A percentile compares a stretch with the other conserved stretches of the same genome.
phyloP scores from a whole-genome alignment of 2,113 vertebrate species.

The Dunckerocampus dactyliophorus region DNA sequence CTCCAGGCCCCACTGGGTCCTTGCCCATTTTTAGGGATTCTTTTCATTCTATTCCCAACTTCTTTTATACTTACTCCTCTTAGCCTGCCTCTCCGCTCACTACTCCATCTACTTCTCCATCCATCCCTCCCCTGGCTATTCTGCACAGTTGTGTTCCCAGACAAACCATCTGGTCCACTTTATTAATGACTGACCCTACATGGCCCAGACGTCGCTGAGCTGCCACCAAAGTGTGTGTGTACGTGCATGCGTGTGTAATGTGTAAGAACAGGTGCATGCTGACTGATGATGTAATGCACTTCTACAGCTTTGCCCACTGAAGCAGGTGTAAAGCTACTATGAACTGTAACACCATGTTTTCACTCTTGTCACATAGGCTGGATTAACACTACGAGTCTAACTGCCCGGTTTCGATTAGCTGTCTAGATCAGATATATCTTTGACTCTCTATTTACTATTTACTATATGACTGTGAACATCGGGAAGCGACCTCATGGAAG shows the following conservation, averaged over 20 bases:
- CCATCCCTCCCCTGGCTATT: slow-evolving; percentile 62
- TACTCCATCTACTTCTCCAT: slow-evolving; percentile 39
- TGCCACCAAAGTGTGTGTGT: slow-evolving; percentile 46
- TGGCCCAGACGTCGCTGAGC: slow-evolving; percentile 49
- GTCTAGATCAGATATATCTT: no score
- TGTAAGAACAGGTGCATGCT: slow-evolving; percentile 54
- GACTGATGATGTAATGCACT: slow-evolving; percentile 54
- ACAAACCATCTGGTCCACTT: slow-evolving; percentile 73
- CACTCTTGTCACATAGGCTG: slow-evolving; percentile 2
- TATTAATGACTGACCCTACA: slow-evolving; percentile 72
- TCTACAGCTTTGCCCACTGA: slow-evolving; percentile 41
- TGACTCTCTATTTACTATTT: no score
- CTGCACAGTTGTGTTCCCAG: slow-evolving; percentile 67
- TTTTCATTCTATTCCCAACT: slow-evolving; percentile 22
- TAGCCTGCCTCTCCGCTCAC: slow-evolving; percentile 20
- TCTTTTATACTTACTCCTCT: not conserved
- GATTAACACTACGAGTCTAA: no score
- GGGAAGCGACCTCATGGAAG: no score
- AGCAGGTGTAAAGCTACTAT: slow-evolving; percentile 43
- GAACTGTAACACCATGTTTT: slow-evolving; percentile 16
- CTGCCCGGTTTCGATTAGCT: no score
- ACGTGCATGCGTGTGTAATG: slow-evolving; percentile 26
- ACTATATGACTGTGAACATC: no score
- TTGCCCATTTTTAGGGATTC: slow-evolving; percentile 5
- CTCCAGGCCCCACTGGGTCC: not conserved